Evolutionary conservation across 2,888 invertebrate genomes (phyloP).

Genomic region (Thereva nobilitata): DNA sequence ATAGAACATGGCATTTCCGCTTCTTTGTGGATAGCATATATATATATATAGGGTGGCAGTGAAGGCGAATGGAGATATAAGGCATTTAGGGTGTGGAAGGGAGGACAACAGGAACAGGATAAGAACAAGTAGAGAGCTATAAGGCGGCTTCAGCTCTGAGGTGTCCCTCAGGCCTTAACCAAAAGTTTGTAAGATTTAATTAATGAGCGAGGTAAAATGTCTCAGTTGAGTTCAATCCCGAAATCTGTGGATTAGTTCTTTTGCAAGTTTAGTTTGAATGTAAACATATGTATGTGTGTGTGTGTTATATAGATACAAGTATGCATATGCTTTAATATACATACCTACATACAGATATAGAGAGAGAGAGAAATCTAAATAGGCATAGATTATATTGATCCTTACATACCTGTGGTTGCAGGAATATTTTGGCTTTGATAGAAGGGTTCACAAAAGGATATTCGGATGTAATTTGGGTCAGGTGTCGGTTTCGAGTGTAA

Average conservation of each 20-base stretch:
- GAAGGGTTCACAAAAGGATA: background rate
- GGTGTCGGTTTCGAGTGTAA: background rate
- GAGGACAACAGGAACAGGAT: no score
- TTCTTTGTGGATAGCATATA: no score
- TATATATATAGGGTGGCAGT: no score
- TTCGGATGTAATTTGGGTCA: conserved; percentile 2
- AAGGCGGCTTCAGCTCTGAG: background rate
- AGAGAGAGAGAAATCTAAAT: background rate
- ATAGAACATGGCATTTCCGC: no score
- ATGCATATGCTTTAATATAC: background rate
- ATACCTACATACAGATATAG: background rate
- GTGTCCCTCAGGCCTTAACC: conserved; percentile 3
- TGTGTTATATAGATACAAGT: background rate
- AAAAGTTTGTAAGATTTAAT: conserved; percentile 5
- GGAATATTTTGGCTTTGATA: conserved; percentile 1
- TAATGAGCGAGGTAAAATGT: background rate
- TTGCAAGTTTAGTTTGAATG: no score
- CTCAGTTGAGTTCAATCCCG: no score
- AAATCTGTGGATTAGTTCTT: no score
- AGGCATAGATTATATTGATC: background rate
- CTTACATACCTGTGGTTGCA: background rate
- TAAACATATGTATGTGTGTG: background rate
- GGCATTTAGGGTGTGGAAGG: no score
- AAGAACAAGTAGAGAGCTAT: no score
- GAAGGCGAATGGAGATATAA: no score